Percentiles rank a stretch among this genome's conserved stretches.
phyloP scores from a whole-genome alignment of 2,113 vertebrate species.

The Tragelaphus buxtoni region DNA sequence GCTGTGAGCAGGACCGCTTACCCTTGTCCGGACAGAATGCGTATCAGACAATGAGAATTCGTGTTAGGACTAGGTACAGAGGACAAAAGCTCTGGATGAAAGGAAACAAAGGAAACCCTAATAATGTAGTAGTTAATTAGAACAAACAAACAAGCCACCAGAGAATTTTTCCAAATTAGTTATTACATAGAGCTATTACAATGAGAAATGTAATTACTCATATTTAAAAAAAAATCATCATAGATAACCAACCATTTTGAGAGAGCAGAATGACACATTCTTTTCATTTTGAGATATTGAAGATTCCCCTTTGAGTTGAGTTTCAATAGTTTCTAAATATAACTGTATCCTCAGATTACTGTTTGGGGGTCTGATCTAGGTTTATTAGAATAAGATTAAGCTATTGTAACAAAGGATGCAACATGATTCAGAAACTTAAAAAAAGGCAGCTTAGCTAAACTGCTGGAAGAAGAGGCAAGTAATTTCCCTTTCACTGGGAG shows the following conservation, averaged over 20 bases:
- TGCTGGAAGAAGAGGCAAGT: not conserved
- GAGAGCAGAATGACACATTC: not conserved
- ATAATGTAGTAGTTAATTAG: not conserved
- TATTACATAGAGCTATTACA: not conserved
- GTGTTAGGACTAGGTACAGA: not conserved
- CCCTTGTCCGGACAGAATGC: no score
- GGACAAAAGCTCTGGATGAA: not conserved
- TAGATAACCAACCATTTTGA: not conserved
- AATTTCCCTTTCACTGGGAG: not conserved
- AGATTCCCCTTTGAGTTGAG: not conserved
- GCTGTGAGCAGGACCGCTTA: accelerated
- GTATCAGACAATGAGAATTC: not conserved
- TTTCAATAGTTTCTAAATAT: not conserved
- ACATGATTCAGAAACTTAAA: not conserved
- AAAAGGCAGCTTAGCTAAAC: not conserved
- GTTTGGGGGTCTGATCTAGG: not conserved
- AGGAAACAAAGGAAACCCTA: not conserved
- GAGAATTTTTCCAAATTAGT: not conserved
- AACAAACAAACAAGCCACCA: not conserved
- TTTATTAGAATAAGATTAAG: not conserved
- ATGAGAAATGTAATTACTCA: not conserved
- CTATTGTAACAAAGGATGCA: not conserved
- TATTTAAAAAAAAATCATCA: not conserved
- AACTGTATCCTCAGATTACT: not conserved
- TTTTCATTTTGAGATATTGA: not conserved